Base-by-base conservation (phyloP, 2,113 vertebrate genomes). In the Pedionomus torquatus region DNA sequence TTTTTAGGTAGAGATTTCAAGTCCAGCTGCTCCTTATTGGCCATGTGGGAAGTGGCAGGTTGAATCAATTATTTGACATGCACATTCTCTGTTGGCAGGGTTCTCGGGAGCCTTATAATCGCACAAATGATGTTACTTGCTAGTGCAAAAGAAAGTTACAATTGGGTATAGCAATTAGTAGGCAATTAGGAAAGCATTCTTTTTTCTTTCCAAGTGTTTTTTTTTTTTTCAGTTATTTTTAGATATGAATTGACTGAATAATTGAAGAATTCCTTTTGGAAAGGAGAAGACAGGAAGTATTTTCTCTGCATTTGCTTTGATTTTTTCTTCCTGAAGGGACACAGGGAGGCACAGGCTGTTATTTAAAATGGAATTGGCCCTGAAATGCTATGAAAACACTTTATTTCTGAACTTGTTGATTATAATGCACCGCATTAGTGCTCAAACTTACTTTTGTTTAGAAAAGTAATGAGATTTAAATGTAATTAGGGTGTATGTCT, bases 1-100 rank as follows among this genome's bases (percentile, higher is more conserved):
- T 82, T 95, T 95, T 65, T 82, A 94, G 90, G 90, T 95, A 86
- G 75, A 57, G 82, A 83, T 96, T 96, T 96, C 80, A 75, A 78
- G 90, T 92, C 83, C 97, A 96, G 92, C 83, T 97, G 94, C 91
- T 96, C 66, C 70, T 60, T 75, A 75, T 72, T 95, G 92, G 91
- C 87, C 94, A 74, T 65, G 66, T 79, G 70, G 86, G 93, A 91
- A 89, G 81, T 66, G 93, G 65, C 95, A 96, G 86, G 95, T 91
- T 96, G 81, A 92, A 92, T 96, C 80, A 71, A 55, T 95, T 93
- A 83, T 95, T 87, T 89, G 77, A 76, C 71, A 54, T 37, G 66
- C 58, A 43, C 44, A 24, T 83, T 87, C 61, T 92, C 83, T 72
- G 77, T 79, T 95, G 96, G 94, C 88, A 93, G 77, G 55, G 23